phyloP scores from a whole-genome alignment of 2,888 invertebrate genomes.

The Amphipoea oculea region DNA sequence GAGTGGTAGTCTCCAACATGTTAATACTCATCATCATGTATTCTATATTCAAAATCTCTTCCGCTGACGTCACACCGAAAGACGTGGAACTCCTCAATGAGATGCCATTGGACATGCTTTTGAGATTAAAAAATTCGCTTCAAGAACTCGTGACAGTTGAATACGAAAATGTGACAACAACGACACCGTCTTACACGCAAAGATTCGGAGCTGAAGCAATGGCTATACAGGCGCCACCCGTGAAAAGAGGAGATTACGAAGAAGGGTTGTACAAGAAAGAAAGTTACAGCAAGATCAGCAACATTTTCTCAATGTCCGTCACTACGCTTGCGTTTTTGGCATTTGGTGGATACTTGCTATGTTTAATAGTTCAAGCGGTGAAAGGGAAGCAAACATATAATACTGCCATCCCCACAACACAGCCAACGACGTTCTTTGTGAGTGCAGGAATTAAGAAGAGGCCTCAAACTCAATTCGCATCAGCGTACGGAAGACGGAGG shows the following conservation, averaged over 20 bases:
- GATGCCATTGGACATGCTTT: slow-evolving; percentile 92
- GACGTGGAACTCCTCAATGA: slow-evolving; percentile 91
- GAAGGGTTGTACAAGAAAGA: slow-evolving; percentile 86
- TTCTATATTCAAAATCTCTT: slow-evolving; percentile 64
- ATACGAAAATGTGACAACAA: slow-evolving; percentile 76
- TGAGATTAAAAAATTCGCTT: slow-evolving; percentile 90
- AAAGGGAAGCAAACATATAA: slow-evolving; percentile 90
- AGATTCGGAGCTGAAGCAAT: slow-evolving; percentile 85
- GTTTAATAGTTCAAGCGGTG: slow-evolving; percentile 94
- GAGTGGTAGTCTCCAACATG: slow-evolving; percentile 75
- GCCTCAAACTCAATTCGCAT: slow-evolving; percentile 82
- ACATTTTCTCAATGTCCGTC: slow-evolving; percentile 94
- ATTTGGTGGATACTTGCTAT: slow-evolving; percentile 95
- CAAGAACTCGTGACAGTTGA: slow-evolving; percentile 77
- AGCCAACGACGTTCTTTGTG: slow-evolving; percentile 80
- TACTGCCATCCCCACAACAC: slow-evolving; percentile 74
- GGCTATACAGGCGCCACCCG: slow-evolving; percentile 81
- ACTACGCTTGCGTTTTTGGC: slow-evolving; percentile 95
- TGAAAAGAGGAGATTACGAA: slow-evolving; percentile 86
- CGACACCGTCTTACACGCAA: slow-evolving; percentile 75
- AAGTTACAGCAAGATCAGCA: slow-evolving; percentile 92
- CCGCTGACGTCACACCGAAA: slow-evolving; percentile 74
- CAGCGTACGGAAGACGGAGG: slow-evolving; percentile 82
- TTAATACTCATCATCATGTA: slow-evolving; percentile 67
- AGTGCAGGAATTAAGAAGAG: slow-evolving; percentile 86